phyloP scores from a whole-genome alignment of 2,888 invertebrate species.

The Stenoptilia bipunctidactyla region DNA sequence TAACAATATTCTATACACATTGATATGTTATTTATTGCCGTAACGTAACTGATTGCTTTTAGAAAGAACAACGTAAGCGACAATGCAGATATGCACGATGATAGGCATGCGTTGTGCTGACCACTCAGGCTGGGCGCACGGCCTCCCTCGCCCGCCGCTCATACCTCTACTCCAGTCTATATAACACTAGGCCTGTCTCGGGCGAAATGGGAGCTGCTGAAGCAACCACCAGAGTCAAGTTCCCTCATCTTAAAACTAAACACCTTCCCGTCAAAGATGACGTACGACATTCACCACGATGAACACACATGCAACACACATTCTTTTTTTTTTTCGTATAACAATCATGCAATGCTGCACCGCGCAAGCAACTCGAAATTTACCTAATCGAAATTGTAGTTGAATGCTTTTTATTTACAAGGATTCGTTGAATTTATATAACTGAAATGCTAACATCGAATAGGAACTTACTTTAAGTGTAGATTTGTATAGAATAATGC shows the following conservation, averaged over 20 bases:
- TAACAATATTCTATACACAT: slow-evolving; percentile 33
- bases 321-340: slow-evolving; percentile 37
- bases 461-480: background rate
- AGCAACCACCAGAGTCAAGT: slow-evolving; percentile 65
- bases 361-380: slow-evolving; percentile 26
- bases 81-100: slow-evolving; percentile 26
- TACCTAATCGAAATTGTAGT: slow-evolving; percentile 26
- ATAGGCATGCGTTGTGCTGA: slow-evolving; percentile 32
- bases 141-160: background rate
- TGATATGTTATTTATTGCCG: slow-evolving; percentile 64
- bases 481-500: background rate
- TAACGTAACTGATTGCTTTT: slow-evolving; percentile 19
- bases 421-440: slow-evolving; percentile 35
- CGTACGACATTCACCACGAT: slow-evolving; percentile 62
- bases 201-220: slow-evolving; percentile 49
- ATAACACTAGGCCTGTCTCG: slow-evolving; percentile 47
- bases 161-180: slow-evolving; percentile 30
- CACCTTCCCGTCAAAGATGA: slow-evolving; percentile 62
- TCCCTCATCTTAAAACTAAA: slow-evolving; percentile 58
- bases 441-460: slow-evolving; percentile 49
- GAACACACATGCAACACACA: slow-evolving; percentile 70
- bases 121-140: background rate
- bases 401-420: slow-evolving; percentile 41
- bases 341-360: slow-evolving; percentile 59
- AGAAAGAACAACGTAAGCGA: slow-evolving; percentile 15